Percentiles rank a stretch among this genome's conserved stretches.
phyloP scores from a whole-genome alignment of 2,888 invertebrate genomes.

The Boloria euphrosyne region DNA sequence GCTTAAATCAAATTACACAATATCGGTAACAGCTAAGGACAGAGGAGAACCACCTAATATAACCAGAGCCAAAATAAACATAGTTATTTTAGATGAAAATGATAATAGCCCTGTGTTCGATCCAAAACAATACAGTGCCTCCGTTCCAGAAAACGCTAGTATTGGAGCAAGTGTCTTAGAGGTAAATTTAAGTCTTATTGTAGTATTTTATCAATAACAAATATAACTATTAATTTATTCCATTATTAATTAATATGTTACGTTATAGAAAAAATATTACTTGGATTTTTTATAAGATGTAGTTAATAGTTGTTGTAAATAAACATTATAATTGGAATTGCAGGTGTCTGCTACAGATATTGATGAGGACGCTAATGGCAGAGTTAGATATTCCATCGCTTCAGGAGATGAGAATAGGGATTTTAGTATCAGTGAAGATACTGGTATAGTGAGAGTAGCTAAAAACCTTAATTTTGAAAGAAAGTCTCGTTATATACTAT shows the following conservation, averaged over 20 bases:
- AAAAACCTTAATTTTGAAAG: slow-evolving; percentile 97
- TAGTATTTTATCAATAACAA: slow-evolving; percentile 5
- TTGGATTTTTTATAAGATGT: no score
- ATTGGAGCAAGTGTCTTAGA: slow-evolving; percentile 95
- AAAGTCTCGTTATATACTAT: slow-evolving; percentile 91
- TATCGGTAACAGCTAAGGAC: slow-evolving; percentile 92
- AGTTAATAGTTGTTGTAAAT: no score
- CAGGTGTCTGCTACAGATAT: slow-evolving; percentile 94
- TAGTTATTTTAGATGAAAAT: slow-evolving; percentile 92
- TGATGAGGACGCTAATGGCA: slow-evolving; percentile 94
- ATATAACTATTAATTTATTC: background rate
- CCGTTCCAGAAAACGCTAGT: slow-evolving; percentile 95
- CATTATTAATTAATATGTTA: no score
- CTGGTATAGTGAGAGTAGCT: slow-evolving; percentile 94
- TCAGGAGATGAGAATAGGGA: slow-evolving; percentile 95
- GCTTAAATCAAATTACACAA: slow-evolving; percentile 86
- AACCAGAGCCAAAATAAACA: slow-evolving; percentile 85
- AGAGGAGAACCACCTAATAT: slow-evolving; percentile 91
- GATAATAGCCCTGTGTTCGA: slow-evolving; percentile 95
- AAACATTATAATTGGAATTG: slow-evolving; percentile 36
- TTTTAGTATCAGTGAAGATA: slow-evolving; percentile 95
- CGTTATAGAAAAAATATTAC: no score
- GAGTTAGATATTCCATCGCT: slow-evolving; percentile 94
- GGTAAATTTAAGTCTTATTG: slow-evolving; percentile 65
- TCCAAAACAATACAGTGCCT: slow-evolving; percentile 94